These are phyloP conservation scores for Diorhabda sublineata DNA, from an alignment of 1,140 invertebrate genomes.

Conservation along the genomic window DNA sequence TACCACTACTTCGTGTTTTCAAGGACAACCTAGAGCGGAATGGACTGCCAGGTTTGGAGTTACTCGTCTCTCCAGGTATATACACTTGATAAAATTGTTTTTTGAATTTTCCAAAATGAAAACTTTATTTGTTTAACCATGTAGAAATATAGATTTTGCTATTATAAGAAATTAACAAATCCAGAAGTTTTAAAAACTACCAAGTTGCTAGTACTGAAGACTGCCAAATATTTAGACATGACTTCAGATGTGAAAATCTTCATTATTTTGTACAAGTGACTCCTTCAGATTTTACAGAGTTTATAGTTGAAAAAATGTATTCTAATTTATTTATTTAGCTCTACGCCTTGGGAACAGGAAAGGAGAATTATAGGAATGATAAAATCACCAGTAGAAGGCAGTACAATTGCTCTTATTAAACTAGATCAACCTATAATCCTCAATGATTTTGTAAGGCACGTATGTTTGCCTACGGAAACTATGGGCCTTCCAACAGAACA, in stretches of 20 bases:
- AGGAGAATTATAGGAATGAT: slow-evolving; percentile 81
- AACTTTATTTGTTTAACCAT: no score
- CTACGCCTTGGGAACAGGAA: slow-evolving; percentile 83
- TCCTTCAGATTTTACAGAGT: no score
- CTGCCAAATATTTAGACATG: no score
- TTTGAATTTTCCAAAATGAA: no score
- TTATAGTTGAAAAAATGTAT: no score
- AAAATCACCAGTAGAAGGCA: slow-evolving; percentile 84
- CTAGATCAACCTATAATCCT: slow-evolving; percentile 69
- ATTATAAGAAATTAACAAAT: no score
- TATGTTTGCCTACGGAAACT: slow-evolving; percentile 64
- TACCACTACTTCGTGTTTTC: slow-evolving; percentile 85
- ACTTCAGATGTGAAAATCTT: no score
- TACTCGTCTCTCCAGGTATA: slow-evolving; percentile 58
- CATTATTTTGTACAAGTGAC: no score
- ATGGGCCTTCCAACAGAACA: slow-evolving; percentile 20
- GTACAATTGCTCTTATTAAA: slow-evolving; percentile 75
- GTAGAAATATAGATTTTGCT: no score
- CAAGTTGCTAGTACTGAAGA: no score
- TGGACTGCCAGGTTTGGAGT: slow-evolving; percentile 77
- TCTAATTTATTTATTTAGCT: slow-evolving; percentile 45
- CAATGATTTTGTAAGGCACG: slow-evolving; percentile 78
- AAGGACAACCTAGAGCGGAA: slow-evolving; percentile 80
- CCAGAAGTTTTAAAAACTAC: no score
- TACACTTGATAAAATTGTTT: no score